A percentile compares a stretch with the other conserved stretches of the same genome.
phyloP scores from a whole-genome alignment of 2,797 vertebrate species.

The Tolypeutes matacus region DNA sequence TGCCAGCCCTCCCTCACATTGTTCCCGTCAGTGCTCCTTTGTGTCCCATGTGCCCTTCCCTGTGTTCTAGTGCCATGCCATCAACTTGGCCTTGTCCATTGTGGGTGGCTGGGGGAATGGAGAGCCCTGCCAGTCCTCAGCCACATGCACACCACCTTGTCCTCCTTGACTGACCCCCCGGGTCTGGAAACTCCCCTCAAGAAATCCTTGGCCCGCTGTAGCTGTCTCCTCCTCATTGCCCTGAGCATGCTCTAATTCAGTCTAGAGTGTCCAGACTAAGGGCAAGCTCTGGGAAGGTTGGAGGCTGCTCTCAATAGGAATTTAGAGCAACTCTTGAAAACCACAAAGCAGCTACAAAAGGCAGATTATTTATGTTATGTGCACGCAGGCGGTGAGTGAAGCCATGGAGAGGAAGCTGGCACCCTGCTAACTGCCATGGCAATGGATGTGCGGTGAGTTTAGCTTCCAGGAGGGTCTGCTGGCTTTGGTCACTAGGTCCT shows the following conservation, averaged over 20 bases:
- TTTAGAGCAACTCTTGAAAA: constrained; percentile 34
- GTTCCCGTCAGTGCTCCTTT: neutral
- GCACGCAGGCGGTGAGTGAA: neutral
- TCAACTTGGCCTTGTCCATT: neutral
- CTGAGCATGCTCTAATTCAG: neutral
- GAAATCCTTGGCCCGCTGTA: no score
- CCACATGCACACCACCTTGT: neutral
- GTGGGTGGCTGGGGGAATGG: neutral
- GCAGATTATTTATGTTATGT: neutral
- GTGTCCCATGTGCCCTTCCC: neutral
- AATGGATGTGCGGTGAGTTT: neutral
- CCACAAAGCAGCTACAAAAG: neutral
- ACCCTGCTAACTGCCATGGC: neutral
- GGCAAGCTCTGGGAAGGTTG: neutral
- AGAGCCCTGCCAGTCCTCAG: neutral
- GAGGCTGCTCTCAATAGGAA: neutral
- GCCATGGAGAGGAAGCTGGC: neutral
- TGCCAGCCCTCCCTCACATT: neutral
- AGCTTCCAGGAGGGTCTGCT: neutral
- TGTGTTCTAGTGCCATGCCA: neutral
- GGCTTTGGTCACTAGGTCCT: neutral
- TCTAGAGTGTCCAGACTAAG: neutral
- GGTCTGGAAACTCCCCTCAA: neutral
- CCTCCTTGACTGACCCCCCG: neutral
- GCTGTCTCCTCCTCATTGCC: neutral